Evolutionary conservation across 1,140 invertebrate species (phyloP), one percentile per base, ranked within the genome.

Genomic region (Nylanderia fulva): DNA sequence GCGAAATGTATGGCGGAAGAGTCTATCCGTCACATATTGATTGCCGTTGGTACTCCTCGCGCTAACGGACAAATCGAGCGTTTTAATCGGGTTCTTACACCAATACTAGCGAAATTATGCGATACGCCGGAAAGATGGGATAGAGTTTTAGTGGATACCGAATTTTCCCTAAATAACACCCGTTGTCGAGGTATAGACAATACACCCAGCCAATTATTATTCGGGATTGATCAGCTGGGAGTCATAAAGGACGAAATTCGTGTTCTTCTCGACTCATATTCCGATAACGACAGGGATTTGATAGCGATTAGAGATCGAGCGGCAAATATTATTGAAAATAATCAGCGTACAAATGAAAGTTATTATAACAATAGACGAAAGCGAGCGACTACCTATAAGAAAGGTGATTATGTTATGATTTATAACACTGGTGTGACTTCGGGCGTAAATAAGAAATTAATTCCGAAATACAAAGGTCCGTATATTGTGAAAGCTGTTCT

Each of bases 201-300:
- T 7, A 84, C 82, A 0, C 69, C 69, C 0, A 18, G 11, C 2
- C 4, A 21, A 39, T 58, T 75, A 6, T 66, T 84, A 15, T 84
- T 66, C 1, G 82, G 82, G 0, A 54, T 45, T 0, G 21, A 75
- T 33, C 60, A 63, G n/a, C 8, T 11, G 0, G 27, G 6, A 1
- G 8, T n/a, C n/a, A 2, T 11, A 2, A 24, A 24, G 0, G 61
- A 63, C n/a, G 24, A n/a, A n/a, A 18, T 63, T 63, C 15, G 29
- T 7, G 0, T 11, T 7, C 18, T n/a, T 8, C 21, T 63, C 6
- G 29, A 63, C 13, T 1, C 61, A 2, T 18, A 8, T 6, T n/a
- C 4, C 6, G 39, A 18, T 7, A 21, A 6, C 11, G 58, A 60
- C 1, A 27, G 27, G 29, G 58, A 60, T 24, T 6, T 29, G 8